These are phyloP conservation scores for Archilochus colubris DNA, from an alignment of 2,113 vertebrate species.

Conservation along the genomic window DNA sequence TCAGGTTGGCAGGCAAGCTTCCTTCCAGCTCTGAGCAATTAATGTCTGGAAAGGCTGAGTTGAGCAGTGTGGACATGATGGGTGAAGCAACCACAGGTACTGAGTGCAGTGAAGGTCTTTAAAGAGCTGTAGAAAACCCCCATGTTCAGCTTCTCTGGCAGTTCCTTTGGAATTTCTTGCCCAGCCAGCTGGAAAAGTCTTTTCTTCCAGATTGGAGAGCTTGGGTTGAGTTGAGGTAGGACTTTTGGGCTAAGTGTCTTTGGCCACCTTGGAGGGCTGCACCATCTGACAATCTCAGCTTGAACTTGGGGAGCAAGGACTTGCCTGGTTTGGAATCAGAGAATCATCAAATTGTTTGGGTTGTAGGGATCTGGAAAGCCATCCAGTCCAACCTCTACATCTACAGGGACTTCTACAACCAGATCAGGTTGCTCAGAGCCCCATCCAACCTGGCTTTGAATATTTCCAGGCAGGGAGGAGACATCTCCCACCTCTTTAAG, in stretches of 20 bases:
- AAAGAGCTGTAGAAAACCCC: background rate
- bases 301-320: background rate
- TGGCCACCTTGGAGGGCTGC: fast-evolving
- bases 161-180: background rate
- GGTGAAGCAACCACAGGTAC: background rate
- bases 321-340: background rate
- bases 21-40: background rate
- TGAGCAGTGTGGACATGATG: background rate
- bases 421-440: too few relatives aligned
- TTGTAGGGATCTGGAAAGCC: too few relatives aligned
- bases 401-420: too few relatives aligned
- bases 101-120: fast-evolving
- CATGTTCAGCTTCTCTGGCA: fast-evolving
- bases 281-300: fast-evolving
- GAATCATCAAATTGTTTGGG: too few relatives aligned
- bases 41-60: background rate
- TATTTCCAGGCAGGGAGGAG: too few relatives aligned
- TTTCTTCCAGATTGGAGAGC: fast-evolving
- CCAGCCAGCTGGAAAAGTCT: background rate
- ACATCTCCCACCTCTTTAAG: too few relatives aligned
- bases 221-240: fast-evolving
- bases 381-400: too few relatives aligned
- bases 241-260: fast-evolving
- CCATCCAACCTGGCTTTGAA: too few relatives aligned
- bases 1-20: background rate